Base-by-base conservation (phyloP, 1,140 invertebrate species). In the Atta texana region DNA sequence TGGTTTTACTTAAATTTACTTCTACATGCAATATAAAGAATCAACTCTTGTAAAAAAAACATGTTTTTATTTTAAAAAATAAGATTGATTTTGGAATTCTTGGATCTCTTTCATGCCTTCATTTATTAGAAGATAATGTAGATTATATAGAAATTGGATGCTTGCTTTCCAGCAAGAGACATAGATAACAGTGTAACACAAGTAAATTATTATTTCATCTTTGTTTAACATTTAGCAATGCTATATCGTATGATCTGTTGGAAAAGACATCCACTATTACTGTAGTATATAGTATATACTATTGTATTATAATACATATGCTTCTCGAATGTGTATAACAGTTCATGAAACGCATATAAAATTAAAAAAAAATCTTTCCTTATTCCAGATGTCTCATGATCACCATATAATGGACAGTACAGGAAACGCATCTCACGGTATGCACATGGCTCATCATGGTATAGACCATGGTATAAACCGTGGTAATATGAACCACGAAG, bases 341-440 rank as follows among this genome's bases (percentile, higher is more conserved):
- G 28, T 18, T 18, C 14, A 34, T 14, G 24, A 5, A 64, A 18
- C 16, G 2, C 16, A 34, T 64, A 34, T 3, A 12, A 1, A 74
- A 44, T 24, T 31, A 21, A 80, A 6, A 24, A 24, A 49, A 39
- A 39, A 34, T 18, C 7, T 44, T 68, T 64, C 4, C 1, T 72
- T 75, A 51, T 86, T 76, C 1, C 63, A 92, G 89, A 93, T 93
- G 92, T 89, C 89, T 68, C 90, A 93, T 59, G 86, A 92, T 88
- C 91, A 93, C 0, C 90, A 93, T 39, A 89, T 89, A 76, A 92
- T 14, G 59, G 66, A 85, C 21, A n/a, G 2, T 16, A 64, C 61
- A 44, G 57, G 1, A n/a, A 14, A 76, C 12, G n/a, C 14, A 0
- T 51, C 64, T 18, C 77, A 81, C 28, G 77, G 10, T 66, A 16